Evolutionary conservation across 2,797 vertebrate species (phyloP), one percentile per base, ranked within the genome.

Genomic region (Hippocampus kuda): DNA sequence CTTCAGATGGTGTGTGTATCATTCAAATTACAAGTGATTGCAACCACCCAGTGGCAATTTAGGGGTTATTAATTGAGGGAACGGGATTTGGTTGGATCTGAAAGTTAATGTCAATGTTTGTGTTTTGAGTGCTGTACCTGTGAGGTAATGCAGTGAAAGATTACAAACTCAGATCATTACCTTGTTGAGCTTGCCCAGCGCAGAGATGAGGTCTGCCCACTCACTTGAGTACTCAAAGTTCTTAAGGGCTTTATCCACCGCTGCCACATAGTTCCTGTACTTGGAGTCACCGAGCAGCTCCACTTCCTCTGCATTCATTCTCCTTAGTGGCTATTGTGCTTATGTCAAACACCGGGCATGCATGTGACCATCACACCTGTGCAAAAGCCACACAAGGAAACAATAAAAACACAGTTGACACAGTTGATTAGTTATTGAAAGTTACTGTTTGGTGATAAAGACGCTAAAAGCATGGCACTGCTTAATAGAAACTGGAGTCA

Each of bases 191-290:
- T 99, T 99, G 67, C 97, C 97, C 83, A 99, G 93, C 2, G 97
- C 95, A 1, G 97, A 99, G 87, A 99, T 99, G 79, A 99, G 91
- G 87, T 99, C 97, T 30, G 97, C 97, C 97, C 97, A 99, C 87
- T 99, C 97, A 69, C 97, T 99, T 81, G 96, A 99, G 86, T 99
- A 99, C 86, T 99, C 97, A 79, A 99, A 99, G 89, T 94, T 99
- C 88, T 99, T 99, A 67, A 99, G 91, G 41, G 96, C 97, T 89
- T 99, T 99, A 90, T 99, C 97, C 83, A 99, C 92, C 27, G 97
- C 97, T 60, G 95, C 95, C 85, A 96, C 95, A 90, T 99, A 99
- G 89, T 98, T 99, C 84, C 97, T 94, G 86, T 99, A 99, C 76
- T 99, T 99, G 71, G 97, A 97, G 92, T 99, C 97, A 90, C 93